Percentiles rank a stretch among this genome's conserved stretches.
Conservation (phyloP, 2,888 invertebrate genomes). For the Drosophila paucipuncta region DNA sequence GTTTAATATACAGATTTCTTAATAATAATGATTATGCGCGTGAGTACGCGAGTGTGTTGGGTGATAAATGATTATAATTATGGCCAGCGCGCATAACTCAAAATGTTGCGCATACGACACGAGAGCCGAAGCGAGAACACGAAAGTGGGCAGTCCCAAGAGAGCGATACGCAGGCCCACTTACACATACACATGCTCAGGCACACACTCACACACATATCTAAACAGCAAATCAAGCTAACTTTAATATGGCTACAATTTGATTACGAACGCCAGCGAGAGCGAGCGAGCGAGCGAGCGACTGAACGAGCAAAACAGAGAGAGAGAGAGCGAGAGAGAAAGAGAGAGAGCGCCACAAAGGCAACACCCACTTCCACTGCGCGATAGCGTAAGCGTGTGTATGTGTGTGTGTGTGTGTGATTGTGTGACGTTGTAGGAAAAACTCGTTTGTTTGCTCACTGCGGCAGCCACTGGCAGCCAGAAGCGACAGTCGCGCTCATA, state of each 20-base stretch:
- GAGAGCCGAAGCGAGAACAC: constrained; percentile 40
- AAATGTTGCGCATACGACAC: constrained; percentile 72
- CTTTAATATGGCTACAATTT: constrained; percentile 78
- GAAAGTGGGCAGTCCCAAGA: constrained; percentile 82
- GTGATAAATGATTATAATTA: constrained; percentile 62
- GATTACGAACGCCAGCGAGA: constrained; percentile 54
- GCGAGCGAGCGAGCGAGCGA: constrained; percentile 26
- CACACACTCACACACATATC: constrained; percentile 51
- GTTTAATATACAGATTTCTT: constrained; percentile 53
- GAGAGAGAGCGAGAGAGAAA: constrained; percentile 18
- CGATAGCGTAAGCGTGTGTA: constrained; percentile 47
- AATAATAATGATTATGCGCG: constrained; percentile 42
- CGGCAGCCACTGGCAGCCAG: constrained; percentile 53
- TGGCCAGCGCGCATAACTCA: constrained; percentile 39
- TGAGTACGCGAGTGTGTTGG: constrained; percentile 7
- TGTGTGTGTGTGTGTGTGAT: constrained; percentile 6
- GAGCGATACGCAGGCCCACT: constrained; percentile 38
- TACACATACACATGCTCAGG: constrained; percentile 24
- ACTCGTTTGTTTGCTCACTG: constrained; percentile 75
- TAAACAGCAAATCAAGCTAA: constrained; percentile 79
- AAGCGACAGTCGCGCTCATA: constrained; percentile 67
- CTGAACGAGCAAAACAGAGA: not conserved
- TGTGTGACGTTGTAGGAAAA: constrained; percentile 46
- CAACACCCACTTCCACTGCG: constrained; percentile 71
- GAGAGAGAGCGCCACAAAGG: constrained; percentile 47